Base-by-base conservation (phyloP, 2,888 invertebrate species). In the Euzophera pinguis region DNA sequence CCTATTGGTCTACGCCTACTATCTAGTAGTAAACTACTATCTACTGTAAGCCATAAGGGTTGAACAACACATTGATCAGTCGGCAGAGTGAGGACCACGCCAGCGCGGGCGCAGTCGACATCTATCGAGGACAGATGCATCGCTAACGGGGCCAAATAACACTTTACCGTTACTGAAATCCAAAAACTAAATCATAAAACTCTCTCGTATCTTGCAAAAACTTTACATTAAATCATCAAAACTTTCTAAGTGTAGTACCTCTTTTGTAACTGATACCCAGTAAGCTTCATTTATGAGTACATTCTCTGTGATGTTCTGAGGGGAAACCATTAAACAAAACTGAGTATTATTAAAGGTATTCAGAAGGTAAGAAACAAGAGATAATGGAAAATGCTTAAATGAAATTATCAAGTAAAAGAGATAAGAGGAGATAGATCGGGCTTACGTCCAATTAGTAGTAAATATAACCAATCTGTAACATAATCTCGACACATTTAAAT, bases 291-390 rank as follows among this genome's bases (percentile, higher is more conserved):
- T 97, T 93, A 97, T 93, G 93, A 97, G 96, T 92, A 96, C 95
- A 93, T 96, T 95, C 94, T 97, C 96, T 92, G 96, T 97, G 94
- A 97, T 96, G 93, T 97, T 97, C 97, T 97, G 96, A 92, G 93
- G 93, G 92, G 92, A 94, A 92, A 93, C 84, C 85, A 86, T 84
- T 82, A 90, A 90, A 90, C 80, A 90, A 90, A 88, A 88, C 72
- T 78, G 79, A 87, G 74, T 71, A 73, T 87, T 86, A 89, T 87
- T 88, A 87, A 79, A 78, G 67, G 78, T 73, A 84, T 74, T 81
- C 74, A 71, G 63, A 72, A 57, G 47, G 45, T 57, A 41, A 72
- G 63, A 71, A 73, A 73, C 67, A 66, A 75, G 62, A 70, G 61
- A 70, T 69, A 54, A 67, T 58, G 71, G 61, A 62, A 57, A 39